Evolutionary conservation across 1,140 invertebrate species (phyloP).

Genomic region (Drosophila ananassae): DNA sequence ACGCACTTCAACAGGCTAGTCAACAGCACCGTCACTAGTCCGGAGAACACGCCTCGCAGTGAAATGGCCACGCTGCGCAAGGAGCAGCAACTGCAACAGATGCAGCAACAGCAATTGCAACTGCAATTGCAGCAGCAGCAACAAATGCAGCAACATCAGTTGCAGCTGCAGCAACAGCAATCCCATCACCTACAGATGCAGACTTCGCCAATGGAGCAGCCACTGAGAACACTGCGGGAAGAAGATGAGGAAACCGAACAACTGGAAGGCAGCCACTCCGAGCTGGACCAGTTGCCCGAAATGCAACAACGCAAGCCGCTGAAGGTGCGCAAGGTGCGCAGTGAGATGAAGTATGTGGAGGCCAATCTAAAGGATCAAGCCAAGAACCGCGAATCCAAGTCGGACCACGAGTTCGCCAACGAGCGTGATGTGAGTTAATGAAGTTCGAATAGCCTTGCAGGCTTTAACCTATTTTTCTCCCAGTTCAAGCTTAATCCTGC

Average conservation of each 20-base stretch:
- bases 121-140: conserved; percentile 4
- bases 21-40: conserved; percentile 56
- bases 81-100: conserved; percentile 30
- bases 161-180: neutral
- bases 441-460: too few relatives aligned
- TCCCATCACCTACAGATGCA: neutral
- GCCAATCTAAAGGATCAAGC: conserved; percentile 48
- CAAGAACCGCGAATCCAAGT: conserved; percentile 79
- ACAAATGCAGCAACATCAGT: neutral
- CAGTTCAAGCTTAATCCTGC: conserved; percentile 64
- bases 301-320: conserved; percentile 47
- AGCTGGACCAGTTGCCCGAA: conserved; percentile 8
- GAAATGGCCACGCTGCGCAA: conserved; percentile 55
- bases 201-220: conserved; percentile 4
- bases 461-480: neutral
- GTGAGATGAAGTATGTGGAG: conserved; percentile 78
- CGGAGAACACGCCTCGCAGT: conserved; percentile 55
- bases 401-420: conserved; percentile 79
- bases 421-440: conserved; percentile 66
- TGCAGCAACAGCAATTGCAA: neutral
- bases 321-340: conserved; percentile 78
- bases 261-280: conserved; percentile 6
- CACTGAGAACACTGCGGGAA: neutral
- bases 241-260: conserved; percentile 16
- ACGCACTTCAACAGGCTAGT: conserved; percentile 41